Conservation (phyloP, 2,113 vertebrate genomes). For the Danionella cerebrum region DNA sequence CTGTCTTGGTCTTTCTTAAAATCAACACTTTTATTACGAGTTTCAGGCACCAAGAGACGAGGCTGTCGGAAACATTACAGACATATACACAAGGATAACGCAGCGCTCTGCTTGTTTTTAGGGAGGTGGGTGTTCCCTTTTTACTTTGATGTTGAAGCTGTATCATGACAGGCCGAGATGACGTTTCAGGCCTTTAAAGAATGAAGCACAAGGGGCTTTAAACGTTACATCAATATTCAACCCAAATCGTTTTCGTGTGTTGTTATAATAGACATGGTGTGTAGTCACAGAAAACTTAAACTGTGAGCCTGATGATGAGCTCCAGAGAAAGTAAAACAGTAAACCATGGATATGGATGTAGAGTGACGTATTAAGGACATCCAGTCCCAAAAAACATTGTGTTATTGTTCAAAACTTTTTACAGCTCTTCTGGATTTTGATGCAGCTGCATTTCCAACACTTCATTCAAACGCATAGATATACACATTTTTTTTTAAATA, state of each 20-base stretch:
- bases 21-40: background rate
- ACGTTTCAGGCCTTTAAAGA: slow-evolving; percentile 18
- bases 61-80: background rate
- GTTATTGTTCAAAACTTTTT: too few species aligned
- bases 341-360: too few species aligned
- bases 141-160: slow-evolving; percentile 32
- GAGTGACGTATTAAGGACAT: too few species aligned
- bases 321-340: too few species aligned
- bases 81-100: background rate
- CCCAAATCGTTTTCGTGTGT: background rate
- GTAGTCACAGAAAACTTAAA: too few species aligned
- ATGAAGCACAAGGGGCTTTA: background rate
- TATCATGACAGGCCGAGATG: slow-evolving; percentile 18
- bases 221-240: slow-evolving; percentile 9
- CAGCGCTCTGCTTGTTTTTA: slow-evolving; percentile 8
- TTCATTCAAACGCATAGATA: too few species aligned
- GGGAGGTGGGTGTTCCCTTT: slow-evolving; percentile 8
- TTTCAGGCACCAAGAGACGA: background rate
- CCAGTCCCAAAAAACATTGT: too few species aligned
- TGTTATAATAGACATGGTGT: too few species aligned
- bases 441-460: too few species aligned
- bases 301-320: too few species aligned
- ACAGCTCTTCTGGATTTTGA: too few species aligned
- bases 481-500: too few species aligned
- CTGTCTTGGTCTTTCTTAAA: background rate